Conservation (phyloP, 2,113 vertebrate species). For the Lontra canadensis region DNA sequence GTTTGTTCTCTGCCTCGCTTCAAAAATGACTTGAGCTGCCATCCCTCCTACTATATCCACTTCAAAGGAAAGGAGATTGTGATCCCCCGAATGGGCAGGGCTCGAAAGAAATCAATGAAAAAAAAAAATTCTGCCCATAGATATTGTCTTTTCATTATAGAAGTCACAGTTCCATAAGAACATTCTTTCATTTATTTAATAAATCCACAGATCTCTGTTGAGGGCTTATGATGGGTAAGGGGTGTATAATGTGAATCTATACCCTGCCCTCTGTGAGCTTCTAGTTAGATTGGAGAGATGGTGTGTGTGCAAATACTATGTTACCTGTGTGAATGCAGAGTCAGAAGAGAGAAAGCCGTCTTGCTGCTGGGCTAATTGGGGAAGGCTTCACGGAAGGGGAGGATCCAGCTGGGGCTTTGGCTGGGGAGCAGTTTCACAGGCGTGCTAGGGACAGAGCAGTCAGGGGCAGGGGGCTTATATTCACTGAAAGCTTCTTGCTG, state of each 20-base stretch:
- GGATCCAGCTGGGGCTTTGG: background rate
- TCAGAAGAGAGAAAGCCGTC: background rate
- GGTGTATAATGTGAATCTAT: background rate
- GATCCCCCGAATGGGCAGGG: background rate
- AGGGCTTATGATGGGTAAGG: background rate
- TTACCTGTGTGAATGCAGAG: background rate
- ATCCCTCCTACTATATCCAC: background rate
- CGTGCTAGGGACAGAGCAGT: background rate
- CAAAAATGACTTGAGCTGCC: background rate
- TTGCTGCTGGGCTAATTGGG: background rate
- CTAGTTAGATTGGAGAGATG: background rate
- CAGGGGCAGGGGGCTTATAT: background rate
- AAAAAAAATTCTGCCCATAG: background rate
- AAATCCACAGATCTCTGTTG: background rate
- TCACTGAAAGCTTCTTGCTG: background rate
- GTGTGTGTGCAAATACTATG: background rate
- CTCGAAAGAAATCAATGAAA: background rate
- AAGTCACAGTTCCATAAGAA: slow-evolving; percentile 22
- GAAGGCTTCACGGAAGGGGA: background rate
- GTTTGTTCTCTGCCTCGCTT: slow-evolving; percentile 18
- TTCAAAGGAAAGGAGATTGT: background rate
- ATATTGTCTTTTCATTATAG: background rate
- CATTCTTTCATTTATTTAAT: slow-evolving; percentile 21
- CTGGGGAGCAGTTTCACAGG: background rate
- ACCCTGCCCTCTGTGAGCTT: background rate